Conservation (phyloP, 1,140 invertebrate species). For the Steinernema feltiae region DNA sequence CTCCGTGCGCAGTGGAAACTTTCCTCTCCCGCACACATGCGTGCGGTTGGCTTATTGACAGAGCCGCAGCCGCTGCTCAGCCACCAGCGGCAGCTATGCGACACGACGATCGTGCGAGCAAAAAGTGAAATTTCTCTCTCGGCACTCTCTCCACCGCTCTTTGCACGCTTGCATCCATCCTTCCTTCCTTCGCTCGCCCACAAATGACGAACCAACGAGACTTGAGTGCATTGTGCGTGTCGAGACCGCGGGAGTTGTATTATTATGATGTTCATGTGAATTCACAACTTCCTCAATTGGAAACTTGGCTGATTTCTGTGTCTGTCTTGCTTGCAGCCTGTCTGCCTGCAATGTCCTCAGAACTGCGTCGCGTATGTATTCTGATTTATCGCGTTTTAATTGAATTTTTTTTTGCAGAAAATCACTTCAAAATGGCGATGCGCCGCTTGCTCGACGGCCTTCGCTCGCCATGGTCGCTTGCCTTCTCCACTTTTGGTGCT, state of each 20-base stretch:
- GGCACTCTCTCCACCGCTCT: background rate
- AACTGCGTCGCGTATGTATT: background rate
- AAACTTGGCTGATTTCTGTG: too few relatives aligned
- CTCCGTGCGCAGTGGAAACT: too few relatives aligned
- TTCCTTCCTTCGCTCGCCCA: background rate
- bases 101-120: background rate
- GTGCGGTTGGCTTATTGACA: background rate
- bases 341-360: background rate
- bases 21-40: background rate
- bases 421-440: constrained; percentile 20
- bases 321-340: background rate
- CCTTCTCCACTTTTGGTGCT: constrained; percentile 45
- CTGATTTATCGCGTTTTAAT: background rate
- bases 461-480: constrained; percentile 49
- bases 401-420: background rate
- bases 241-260: background rate
- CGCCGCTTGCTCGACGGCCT: constrained; percentile 40
- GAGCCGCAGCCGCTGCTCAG: background rate
- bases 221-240: background rate
- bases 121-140: constrained; percentile 6
- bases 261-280: too few relatives aligned
- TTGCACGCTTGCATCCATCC: background rate
- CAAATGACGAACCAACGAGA: background rate
- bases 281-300: too few relatives aligned
- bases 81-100: background rate